phyloP scores from a whole-genome alignment of 1,140 invertebrate genomes.

The Tetramorium alpestre region DNA sequence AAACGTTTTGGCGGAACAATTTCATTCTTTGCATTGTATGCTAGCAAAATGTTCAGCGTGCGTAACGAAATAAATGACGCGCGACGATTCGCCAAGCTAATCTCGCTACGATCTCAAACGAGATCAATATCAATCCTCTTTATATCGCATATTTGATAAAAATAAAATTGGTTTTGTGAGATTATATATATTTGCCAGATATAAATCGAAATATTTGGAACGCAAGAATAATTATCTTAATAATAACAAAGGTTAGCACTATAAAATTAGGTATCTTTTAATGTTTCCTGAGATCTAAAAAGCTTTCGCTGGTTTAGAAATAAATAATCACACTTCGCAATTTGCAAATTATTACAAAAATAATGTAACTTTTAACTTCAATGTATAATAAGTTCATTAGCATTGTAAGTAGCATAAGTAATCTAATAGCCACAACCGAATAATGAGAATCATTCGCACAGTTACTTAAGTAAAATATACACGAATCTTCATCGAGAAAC shows the following conservation, averaged over 20 bases:
- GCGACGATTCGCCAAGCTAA: background rate
- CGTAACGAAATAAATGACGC: slow-evolving; percentile 16
- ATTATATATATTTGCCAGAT: background rate
- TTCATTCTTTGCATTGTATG: slow-evolving; percentile 8
- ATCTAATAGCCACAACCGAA: background rate
- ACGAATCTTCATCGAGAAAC: background rate
- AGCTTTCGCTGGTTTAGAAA: background rate
- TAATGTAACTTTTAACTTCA: background rate
- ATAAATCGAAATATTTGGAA: background rate
- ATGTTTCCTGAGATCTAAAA: too few relatives aligned
- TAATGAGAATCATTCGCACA: background rate
- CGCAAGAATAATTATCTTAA: background rate
- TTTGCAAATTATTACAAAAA: slow-evolving; percentile 8
- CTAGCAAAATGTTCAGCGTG: background rate
- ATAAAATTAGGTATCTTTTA: background rate
- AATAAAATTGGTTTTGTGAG: background rate
- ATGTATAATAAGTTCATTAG: background rate
- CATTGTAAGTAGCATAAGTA: background rate
- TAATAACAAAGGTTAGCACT: background rate
- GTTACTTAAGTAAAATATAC: background rate
- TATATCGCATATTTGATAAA: background rate
- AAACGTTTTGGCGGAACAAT: background rate
- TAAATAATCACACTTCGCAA: background rate
- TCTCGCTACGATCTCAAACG: background rate
- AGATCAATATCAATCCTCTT: background rate